Base-by-base conservation (phyloP, 2,888 invertebrate species). In the Heliothis peltigera region DNA sequence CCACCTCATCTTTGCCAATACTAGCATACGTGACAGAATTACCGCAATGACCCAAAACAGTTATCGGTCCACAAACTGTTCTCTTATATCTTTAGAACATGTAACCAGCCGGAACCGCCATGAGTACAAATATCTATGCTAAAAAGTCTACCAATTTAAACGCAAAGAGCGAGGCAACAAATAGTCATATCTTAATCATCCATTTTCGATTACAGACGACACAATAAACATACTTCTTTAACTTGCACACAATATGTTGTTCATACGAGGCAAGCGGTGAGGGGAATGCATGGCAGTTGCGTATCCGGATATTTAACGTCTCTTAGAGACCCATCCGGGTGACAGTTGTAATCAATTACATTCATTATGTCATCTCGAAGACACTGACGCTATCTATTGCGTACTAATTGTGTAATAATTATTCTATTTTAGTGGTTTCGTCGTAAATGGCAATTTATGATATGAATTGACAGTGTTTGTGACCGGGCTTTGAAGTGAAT, bases 31-130 rank as follows among this genome's bases (percentile, higher is more conserved):
- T 65, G 68, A 65, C 72, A 76, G 78, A 75, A 80, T 75, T 77
- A 75, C 75, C 71, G 44, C 76, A 64, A 32, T 79, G 75, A 73
- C 69, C 66, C 62, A 55, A 70, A 59, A 61, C 76, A 75, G 80
- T 74, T 87, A 88, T 87, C 88, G 84, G 75, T 74, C 82, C 84
- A 87, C 87, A 82, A 85, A 83, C 84, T 85, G 83, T 82, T 83
- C 83, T 82, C 89, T 91, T 90, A 87, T 86, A 77, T 77, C 80
- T 88, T 89, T 87, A 12, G 32, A 12, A 0, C 12, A 12, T 32
- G 3, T 10, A 32, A 32, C 32, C 32, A 8, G 3, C 32, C 12
- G 32, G 32, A 32, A 32, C 32, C 8, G 8, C 12, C 32, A 32
- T 32, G 32, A 12, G 10, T 25, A 6, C 12, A 32, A 10, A 32